Evolutionary conservation across 2,113 vertebrate species (phyloP), one percentile per base, ranked within the genome.

Genomic region (Elephas maximus): DNA sequence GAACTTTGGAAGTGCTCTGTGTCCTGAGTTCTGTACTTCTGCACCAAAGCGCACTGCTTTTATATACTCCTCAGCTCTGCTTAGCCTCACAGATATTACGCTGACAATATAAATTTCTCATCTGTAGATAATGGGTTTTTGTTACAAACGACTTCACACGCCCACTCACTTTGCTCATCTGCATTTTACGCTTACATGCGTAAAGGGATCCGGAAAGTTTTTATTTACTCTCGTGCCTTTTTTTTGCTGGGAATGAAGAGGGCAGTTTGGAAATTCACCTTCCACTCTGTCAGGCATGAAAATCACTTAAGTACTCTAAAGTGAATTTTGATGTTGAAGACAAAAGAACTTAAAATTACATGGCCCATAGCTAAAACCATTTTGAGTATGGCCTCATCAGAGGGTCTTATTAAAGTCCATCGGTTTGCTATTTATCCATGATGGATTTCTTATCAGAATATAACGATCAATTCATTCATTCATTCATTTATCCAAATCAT

Each of bases 31-130:
- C 98, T 99, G 98, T 88, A 78, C 97, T 86, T 95, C 97, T 98
- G 98, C 95, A 90, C 97, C 97, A 77, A 37, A 97, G 94, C 57
- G 45, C 96, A 73, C 94, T 90, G 98, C 96, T 96, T 97, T 99
- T 99, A 99, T 99, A 97, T 78, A 96, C 96, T 98, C 98, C 98
- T 98, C 98, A 98, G 98, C 96, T 98, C 98, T 98, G 98, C 95
- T 99, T 98, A 98, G 98, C 97, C 98, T 98, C 98, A 93, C 78
- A 97, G 96, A 98, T 93, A 96, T 94, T 97, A 95, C 0, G 96
- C 97, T 98, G 98, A 98, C 98, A 98, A 96, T 98, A 98, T 98
- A 98, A 98, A 98, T 98, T 97, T 98, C 89, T 98, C 97, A 98
- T 97, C 98, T 98, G 98, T 97, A 97, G 97, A 97, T 98, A 98